These are phyloP conservation scores for Eidolon helvum DNA, from an alignment of 2,113 vertebrate genomes.

Conservation along the genomic window DNA sequence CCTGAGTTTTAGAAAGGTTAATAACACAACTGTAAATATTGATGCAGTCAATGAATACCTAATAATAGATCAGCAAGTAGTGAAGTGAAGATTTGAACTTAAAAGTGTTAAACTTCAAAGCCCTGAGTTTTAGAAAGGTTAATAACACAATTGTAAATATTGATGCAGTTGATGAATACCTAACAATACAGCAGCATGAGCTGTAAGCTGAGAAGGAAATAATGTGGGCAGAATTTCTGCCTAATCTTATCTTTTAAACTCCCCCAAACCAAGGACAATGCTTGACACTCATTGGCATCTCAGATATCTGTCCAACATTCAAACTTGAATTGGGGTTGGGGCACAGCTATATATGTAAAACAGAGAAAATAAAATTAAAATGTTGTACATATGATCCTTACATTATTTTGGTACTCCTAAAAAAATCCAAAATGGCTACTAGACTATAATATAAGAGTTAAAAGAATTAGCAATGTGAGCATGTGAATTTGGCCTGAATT, in stretches of 20 bases:
- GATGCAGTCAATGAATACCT: background rate
- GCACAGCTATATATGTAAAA: background rate
- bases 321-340: background rate
- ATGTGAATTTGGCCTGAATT: background rate
- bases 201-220: background rate
- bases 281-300: background rate
- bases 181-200: background rate
- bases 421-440: background rate
- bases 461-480: background rate
- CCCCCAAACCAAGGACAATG: background rate
- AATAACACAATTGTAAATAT: background rate
- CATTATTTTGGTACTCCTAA: background rate
- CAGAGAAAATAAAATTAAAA: background rate
- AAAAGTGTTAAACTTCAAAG: background rate
- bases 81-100: background rate
- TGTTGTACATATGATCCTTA: background rate
- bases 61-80: background rate
- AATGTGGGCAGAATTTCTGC: background rate
- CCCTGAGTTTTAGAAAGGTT: background rate
- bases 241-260: background rate
- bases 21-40: background rate
- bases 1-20: background rate
- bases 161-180: background rate
- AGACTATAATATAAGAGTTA: background rate
- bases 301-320: background rate